Percentiles rank a stretch among this genome's conserved stretches.
phyloP scores from a whole-genome alignment of 2,888 invertebrate genomes.

The Dorcus hopei region DNA sequence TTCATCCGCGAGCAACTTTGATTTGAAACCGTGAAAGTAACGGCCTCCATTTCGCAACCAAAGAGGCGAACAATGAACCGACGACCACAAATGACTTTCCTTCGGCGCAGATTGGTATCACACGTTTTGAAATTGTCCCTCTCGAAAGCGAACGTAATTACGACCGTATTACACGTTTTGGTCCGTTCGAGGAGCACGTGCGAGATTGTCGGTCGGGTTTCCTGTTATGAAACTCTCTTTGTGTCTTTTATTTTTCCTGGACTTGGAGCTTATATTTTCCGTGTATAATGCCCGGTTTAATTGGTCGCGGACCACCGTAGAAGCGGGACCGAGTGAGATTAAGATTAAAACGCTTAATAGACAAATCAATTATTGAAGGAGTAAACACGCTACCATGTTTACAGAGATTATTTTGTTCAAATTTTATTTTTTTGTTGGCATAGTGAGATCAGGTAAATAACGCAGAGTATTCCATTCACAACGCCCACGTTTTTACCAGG shows the following conservation, averaged over 20 bases:
- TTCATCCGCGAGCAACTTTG: too few species aligned
- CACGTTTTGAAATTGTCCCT: too few species aligned
- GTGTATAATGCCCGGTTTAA: slow-evolving; percentile 43
- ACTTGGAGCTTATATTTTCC: slow-evolving; percentile 33
- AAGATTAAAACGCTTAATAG: slow-evolving; percentile 37
- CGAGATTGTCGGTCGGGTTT: slow-evolving; percentile 19
- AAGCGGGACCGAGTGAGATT: slow-evolving; percentile 27
- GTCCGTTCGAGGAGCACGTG: slow-evolving; percentile 1
- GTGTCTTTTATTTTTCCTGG: slow-evolving; percentile 22
- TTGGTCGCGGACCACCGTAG: slow-evolving; percentile 43
- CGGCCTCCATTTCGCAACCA: too few species aligned
- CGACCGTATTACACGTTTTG: slow-evolving; percentile 4
- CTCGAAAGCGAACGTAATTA: too few species aligned
- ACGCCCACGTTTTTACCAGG: too few species aligned
- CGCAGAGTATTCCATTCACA: too few species aligned
- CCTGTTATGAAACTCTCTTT: slow-evolving; percentile 24
- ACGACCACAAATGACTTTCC: too few species aligned
- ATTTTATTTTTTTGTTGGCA: too few species aligned
- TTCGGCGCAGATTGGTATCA: too few species aligned
- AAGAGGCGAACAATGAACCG: background rate
- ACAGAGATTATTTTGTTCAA: too few species aligned
- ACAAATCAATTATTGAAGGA: slow-evolving; percentile 20
- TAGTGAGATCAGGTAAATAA: too few species aligned
- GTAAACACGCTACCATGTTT: background rate
- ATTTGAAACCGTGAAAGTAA: too few species aligned